These are phyloP conservation scores for Dermolepida albohirtum DNA, from an alignment of 2,888 invertebrate genomes.

Conservation along the genomic window DNA sequence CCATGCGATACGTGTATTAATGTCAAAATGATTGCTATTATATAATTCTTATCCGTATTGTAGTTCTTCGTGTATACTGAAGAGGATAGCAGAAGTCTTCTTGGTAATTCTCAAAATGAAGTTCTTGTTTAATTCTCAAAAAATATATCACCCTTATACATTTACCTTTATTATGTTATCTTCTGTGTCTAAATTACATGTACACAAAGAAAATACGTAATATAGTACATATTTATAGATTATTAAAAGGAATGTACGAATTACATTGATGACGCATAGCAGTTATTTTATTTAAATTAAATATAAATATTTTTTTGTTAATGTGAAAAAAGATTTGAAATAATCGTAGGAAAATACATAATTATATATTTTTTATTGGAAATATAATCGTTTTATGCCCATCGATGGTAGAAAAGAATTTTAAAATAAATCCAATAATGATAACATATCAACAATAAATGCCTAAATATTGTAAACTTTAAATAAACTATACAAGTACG, in stretches of 20 bases:
- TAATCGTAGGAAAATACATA: background rate
- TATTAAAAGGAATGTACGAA: constrained; percentile 26
- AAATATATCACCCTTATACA: constrained; percentile 14
- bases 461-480: no score
- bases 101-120: no score
- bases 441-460: no score
- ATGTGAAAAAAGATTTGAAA: constrained; percentile 27
- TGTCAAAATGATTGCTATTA: constrained; percentile 30
- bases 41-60: constrained; percentile 10
- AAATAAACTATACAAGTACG: no score
- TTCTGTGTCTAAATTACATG: constrained; percentile 16
- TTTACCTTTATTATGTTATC: constrained; percentile 20
- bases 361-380: no score
- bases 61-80: background rate
- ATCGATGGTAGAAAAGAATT: no score
- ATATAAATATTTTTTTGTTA: constrained; percentile 2
- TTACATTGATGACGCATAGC: constrained; percentile 2
- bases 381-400: no score
- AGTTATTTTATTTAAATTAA: constrained; percentile 12
- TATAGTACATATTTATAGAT: constrained; percentile 8
- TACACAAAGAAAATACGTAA: constrained; percentile 6
- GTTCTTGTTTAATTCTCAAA: constrained; percentile 5
- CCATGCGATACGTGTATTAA: background rate
- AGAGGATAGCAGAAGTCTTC: constrained; percentile 5
- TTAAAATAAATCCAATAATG: no score